phyloP scores from a whole-genome alignment of 2,888 invertebrate species.

The Cryptophagus acutangulus region DNA sequence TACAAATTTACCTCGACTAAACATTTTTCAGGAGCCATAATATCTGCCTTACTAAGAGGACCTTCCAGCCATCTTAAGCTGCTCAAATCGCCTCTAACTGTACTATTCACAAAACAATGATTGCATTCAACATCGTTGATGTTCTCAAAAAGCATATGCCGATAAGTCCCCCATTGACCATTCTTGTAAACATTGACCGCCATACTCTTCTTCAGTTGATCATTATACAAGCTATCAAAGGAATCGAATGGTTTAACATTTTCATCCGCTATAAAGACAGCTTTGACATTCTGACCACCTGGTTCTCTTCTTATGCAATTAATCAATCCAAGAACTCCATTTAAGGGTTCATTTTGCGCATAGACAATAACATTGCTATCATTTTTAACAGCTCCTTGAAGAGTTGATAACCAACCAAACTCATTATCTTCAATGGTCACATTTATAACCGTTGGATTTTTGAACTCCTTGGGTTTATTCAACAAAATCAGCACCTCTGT shows the following conservation, averaged over 20 bases:
- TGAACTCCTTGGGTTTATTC: constrained; percentile 41
- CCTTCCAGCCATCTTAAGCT: constrained; percentile 82
- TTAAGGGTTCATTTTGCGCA: constrained; percentile 61
- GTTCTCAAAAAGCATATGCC: constrained; percentile 68
- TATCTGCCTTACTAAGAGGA: constrained; percentile 30
- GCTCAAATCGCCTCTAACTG: constrained; percentile 79
- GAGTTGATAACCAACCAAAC: constrained; percentile 54
- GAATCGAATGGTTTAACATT: constrained; percentile 62
- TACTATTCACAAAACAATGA: constrained; percentile 73
- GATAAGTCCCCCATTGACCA: constrained; percentile 61
- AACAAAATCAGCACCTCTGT: constrained; percentile 54
- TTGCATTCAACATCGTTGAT: constrained; percentile 49
- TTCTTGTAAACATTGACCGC: constrained; percentile 72
- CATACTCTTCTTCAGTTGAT: constrained; percentile 67
- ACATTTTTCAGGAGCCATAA: neutral
- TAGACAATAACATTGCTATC: constrained; percentile 58
- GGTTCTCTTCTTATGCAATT: constrained; percentile 65
- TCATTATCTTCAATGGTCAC: constrained; percentile 45
- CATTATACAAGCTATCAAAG: constrained; percentile 52
- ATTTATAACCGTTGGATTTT: constrained; percentile 50
- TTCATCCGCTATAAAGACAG: constrained; percentile 57
- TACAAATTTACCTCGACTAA: neutral
- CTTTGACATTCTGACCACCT: constrained; percentile 45
- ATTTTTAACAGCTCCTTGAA: constrained; percentile 39
- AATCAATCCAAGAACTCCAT: constrained; percentile 74